Conservation (phyloP, 1,140 invertebrate species). For the Paraescarpia echinospica region DNA sequence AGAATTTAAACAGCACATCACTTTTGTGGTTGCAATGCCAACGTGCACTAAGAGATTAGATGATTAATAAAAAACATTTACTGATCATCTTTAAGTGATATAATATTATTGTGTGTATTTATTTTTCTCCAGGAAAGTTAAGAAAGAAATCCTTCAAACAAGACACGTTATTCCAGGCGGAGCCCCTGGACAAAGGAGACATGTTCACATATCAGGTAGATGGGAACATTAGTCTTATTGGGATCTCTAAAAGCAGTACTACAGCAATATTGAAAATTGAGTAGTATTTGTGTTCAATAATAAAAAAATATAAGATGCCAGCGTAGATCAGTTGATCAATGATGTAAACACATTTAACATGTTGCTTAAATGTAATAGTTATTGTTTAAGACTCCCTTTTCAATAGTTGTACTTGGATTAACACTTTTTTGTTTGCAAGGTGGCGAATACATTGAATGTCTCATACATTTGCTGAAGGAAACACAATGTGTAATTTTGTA, state of each 20-base stretch:
- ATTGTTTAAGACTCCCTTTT: too few relatives aligned
- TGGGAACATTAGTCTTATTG: not conserved
- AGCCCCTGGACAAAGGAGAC: not conserved
- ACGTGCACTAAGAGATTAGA: not conserved
- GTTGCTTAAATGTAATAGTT: too few relatives aligned
- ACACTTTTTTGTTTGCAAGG: too few relatives aligned
- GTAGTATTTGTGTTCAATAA: not conserved
- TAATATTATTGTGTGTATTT: not conserved
- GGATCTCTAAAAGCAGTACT: not conserved
- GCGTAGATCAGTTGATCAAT: not conserved
- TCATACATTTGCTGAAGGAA: too few relatives aligned
- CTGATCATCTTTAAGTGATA: not conserved
- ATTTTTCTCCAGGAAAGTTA: not conserved
- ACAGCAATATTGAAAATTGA: not conserved
- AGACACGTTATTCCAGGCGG: not conserved
- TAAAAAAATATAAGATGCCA: not conserved
- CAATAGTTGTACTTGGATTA: too few relatives aligned
- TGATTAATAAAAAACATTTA: not conserved
- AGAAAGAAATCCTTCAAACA: not conserved
- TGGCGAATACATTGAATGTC: too few relatives aligned
- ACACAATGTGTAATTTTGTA: too few relatives aligned
- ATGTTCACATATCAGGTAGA: not conserved
- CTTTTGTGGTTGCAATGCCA: not conserved
- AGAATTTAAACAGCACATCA: not conserved
- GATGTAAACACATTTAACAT: too few relatives aligned